Evolutionary conservation across 2,113 vertebrate genomes (phyloP).

Genomic region (Corvus cornix): DNA sequence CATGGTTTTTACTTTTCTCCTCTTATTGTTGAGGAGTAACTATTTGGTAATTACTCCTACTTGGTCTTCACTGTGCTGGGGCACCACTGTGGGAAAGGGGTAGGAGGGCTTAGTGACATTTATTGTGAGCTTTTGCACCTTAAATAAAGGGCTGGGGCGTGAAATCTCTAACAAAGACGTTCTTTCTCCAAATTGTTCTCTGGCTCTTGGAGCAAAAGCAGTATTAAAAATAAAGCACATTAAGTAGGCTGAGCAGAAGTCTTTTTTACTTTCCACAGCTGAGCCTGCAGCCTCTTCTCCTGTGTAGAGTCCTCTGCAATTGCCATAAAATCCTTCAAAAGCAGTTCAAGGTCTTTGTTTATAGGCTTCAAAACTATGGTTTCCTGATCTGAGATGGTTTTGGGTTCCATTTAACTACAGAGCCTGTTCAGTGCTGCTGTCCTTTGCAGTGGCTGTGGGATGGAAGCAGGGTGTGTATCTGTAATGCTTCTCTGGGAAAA

Average conservation of each 20-base stretch:
- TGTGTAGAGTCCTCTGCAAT: neutral
- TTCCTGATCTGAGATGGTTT: neutral
- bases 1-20: neutral
- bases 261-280: neutral
- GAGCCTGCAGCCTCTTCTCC: neutral
- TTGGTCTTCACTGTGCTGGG: neutral
- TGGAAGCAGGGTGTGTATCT: neutral
- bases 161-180: slow-evolving; percentile 33
- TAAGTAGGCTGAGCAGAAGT: slow-evolving; percentile 32
- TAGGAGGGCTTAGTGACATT: neutral
- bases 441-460: neutral
- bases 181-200: slow-evolving; percentile 29
- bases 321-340: neutral
- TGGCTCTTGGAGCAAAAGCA: neutral
- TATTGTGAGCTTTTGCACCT: slow-evolving; percentile 31
- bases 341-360: neutral
- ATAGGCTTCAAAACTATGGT: neutral
- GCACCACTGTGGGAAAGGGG: slow-evolving; percentile 12
- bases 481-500: neutral
- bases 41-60: neutral
- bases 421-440: neutral
- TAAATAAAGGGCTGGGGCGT: neutral
- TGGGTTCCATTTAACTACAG: neutral
- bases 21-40: neutral
- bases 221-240: slow-evolving; percentile 9